Percentiles rank a stretch among this genome's conserved stretches.
Conservation (phyloP, 2,797 vertebrate genomes). For the Astyanax mexicanus region DNA sequence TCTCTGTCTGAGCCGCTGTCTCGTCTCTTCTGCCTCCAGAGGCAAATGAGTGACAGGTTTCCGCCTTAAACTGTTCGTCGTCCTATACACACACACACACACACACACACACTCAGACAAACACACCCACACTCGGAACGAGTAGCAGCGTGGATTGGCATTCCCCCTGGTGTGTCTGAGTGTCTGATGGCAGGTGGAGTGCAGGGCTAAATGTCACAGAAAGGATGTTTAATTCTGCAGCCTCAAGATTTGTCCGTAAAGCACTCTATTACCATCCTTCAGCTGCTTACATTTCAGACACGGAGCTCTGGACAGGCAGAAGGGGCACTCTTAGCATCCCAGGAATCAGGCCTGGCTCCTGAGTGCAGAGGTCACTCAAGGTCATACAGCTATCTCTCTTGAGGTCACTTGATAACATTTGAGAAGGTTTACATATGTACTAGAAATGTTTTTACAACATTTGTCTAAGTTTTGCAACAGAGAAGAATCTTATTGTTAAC, state of each 20-base stretch:
- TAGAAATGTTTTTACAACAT: too few species aligned
- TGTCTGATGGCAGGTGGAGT: conserved; percentile 64
- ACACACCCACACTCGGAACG: conserved; percentile 40
- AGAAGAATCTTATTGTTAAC: too few species aligned
- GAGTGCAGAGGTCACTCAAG: conserved; percentile 12
- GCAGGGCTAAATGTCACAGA: conserved; percentile 76
- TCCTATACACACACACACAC: conserved; percentile 54
- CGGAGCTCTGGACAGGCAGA: conserved; percentile 44
- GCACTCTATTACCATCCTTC: conserved; percentile 69
- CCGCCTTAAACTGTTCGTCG: conserved; percentile 72
- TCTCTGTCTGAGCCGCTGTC: conserved; percentile 59
- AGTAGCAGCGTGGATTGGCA: conserved; percentile 37
- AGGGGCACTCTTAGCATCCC: not conserved
- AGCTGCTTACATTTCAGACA: conserved; percentile 59
- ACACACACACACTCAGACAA: conserved; percentile 48
- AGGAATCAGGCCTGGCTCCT: conserved; percentile 31
- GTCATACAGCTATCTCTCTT: conserved; percentile 13
- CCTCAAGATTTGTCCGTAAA: conserved; percentile 70
- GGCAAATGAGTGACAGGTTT: conserved; percentile 77
- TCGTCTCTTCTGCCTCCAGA: conserved; percentile 71
- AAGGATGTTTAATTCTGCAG: conserved; percentile 72
- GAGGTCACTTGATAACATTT: too few species aligned
- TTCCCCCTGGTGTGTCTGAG: conserved; percentile 37
- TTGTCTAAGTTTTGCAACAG: too few species aligned
- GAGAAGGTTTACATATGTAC: too few species aligned